Conservation (phyloP, 2,888 invertebrate species). For the Dermolepida albohirtum region DNA sequence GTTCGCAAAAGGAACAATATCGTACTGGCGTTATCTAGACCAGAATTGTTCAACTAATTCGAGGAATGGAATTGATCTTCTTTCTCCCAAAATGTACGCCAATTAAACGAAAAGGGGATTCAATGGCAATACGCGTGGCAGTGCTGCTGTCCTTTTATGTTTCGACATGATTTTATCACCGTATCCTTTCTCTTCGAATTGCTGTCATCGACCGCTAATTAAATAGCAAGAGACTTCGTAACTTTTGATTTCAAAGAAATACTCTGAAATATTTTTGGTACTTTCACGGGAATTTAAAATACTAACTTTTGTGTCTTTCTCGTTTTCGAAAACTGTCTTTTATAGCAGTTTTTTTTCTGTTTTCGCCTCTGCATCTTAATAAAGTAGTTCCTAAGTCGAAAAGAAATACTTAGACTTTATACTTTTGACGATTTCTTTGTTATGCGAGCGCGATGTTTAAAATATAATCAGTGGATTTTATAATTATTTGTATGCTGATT, state of each 20-base stretch:
- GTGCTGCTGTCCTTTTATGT: conserved; percentile 21
- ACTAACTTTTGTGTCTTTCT: no score
- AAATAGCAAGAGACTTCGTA: conserved; percentile 14
- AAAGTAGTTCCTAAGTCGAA: no score
- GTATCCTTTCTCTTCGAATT: neutral
- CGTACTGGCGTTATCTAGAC: conserved; percentile 26
- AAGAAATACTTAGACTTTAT: no score
- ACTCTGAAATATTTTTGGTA: no score
- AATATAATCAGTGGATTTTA: no score
- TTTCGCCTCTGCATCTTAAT: no score
- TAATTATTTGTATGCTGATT: no score
- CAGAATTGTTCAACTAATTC: conserved; percentile 30
- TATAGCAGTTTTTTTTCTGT: no score
- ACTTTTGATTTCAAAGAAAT: conserved; percentile 4
- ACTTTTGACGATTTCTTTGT: no score
- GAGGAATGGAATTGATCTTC: conserved; percentile 23
- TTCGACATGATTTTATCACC: conserved; percentile 6
- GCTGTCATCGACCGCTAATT: conserved; percentile 15
- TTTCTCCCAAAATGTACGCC: conserved; percentile 20
- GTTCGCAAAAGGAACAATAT: conserved; percentile 23
- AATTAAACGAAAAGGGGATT: conserved; percentile 17
- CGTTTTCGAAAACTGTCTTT: no score
- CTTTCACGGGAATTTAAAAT: no score
- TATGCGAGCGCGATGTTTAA: no score
- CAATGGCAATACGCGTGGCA: conserved; percentile 7